Percentiles rank a stretch among this genome's conserved stretches.
Evolutionary conservation across 2,888 invertebrate genomes (phyloP).

Genomic region (Aphidoletes aphidimyza): DNA sequence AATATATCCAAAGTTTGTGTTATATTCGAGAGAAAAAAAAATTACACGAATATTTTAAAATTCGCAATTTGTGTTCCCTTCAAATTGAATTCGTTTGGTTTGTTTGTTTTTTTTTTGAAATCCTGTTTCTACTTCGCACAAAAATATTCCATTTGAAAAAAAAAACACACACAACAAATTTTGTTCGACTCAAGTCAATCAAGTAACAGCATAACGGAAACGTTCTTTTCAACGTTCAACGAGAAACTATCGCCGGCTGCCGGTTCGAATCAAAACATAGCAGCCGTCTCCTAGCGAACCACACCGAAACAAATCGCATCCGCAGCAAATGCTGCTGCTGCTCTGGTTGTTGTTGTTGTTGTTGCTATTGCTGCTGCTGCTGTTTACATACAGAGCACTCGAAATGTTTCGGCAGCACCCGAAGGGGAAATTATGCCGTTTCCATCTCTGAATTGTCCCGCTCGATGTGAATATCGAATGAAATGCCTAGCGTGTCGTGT

Average conservation of each 20-base stretch:
- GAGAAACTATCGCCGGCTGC: conserved; percentile 55
- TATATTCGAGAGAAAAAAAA: background rate
- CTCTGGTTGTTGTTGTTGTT: conserved; percentile 7
- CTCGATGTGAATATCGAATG: no score
- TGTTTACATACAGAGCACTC: conserved; percentile 12
- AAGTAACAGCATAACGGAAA: conserved; percentile 52
- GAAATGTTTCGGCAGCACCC: background rate
- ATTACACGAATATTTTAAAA: background rate
- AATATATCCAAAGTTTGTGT: background rate
- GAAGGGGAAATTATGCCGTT: conserved; percentile 25
- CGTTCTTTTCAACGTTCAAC: conserved; percentile 50
- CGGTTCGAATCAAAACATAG: conserved; percentile 55
- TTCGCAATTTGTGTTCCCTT: background rate
- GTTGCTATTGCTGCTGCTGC: conserved; percentile 38
- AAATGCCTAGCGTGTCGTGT: no score
- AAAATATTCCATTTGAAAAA: conserved; percentile 2
- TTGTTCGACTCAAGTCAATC: background rate
- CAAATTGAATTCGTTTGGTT: no score
- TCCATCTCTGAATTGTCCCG: background rate
- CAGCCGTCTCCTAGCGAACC: conserved; percentile 35
- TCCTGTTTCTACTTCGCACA: conserved; percentile 2
- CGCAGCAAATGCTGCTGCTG: background rate
- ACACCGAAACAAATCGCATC: conserved; percentile 35
- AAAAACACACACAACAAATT: background rate
- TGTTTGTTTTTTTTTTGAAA: no score